Evolutionary conservation across 2,113 vertebrate species (phyloP).

Genomic region (Ramphastos sulfuratus): DNA sequence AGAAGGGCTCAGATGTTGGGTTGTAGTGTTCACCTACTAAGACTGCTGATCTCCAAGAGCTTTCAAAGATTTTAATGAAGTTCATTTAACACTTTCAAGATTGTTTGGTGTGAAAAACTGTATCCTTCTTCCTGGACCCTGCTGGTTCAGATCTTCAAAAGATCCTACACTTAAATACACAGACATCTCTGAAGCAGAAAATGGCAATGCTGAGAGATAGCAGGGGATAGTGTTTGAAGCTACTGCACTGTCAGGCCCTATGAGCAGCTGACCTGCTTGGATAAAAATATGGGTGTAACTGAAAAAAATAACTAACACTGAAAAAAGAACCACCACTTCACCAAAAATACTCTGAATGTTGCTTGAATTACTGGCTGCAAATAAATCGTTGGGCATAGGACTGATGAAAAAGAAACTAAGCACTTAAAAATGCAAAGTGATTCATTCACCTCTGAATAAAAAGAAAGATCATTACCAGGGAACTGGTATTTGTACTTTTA

Average conservation of each 20-base stretch:
- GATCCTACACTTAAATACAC: neutral
- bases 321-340: neutral
- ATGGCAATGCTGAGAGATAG: neutral
- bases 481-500: neutral
- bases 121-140: neutral
- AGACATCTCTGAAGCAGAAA: neutral
- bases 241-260: neutral
- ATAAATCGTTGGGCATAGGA: neutral
- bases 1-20: neutral
- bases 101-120: neutral
- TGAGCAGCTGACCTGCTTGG: neutral
- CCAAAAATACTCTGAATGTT: neutral
- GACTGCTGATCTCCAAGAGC: neutral
- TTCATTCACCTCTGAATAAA: neutral
- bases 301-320: neutral
- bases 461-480: neutral
- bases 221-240: neutral
- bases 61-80: neutral
- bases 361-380: neutral
- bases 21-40: neutral
- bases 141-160: neutral
- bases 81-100: conserved; percentile 1
- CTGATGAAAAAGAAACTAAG: neutral
- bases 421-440: neutral
- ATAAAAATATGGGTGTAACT: neutral